Conservation (phyloP, 2,888 invertebrate genomes). For the Drosophila recens region DNA sequence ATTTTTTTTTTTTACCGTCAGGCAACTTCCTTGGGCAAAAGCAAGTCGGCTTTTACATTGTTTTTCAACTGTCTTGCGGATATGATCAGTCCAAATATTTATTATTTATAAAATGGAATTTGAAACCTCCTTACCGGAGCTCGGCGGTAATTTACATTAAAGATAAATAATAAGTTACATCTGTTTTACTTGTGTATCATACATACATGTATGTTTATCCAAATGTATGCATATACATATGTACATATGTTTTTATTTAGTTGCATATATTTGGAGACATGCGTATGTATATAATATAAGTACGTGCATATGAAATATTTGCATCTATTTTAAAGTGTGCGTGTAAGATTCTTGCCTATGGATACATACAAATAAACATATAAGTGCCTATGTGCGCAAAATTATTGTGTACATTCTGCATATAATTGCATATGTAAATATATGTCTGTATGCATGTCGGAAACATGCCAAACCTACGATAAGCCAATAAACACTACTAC, state of each 20-base stretch:
- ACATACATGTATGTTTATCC: conserved; percentile 12
- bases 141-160: conserved; percentile 58
- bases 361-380: conserved; percentile 2
- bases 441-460: conserved; percentile 32
- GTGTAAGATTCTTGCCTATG: neutral
- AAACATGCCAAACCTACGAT: conserved; percentile 24
- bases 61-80: conserved; percentile 54
- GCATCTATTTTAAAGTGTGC: conserved; percentile 14
- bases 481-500: conserved; percentile 27
- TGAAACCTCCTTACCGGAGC: conserved; percentile 63
- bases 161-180: conserved; percentile 6
- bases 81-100: conserved; percentile 57
- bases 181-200: conserved; percentile 2
- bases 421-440: conserved; percentile 38
- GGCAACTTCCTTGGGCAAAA: no score
- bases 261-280: conserved; percentile 20
- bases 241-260: conserved; percentile 15
- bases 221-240: conserved; percentile 4
- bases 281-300: conserved; percentile 21
- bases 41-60: conserved; percentile 66
- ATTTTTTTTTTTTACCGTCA: no score
- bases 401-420: conserved; percentile 10
- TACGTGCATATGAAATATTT: conserved; percentile 23
- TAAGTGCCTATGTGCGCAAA: conserved; percentile 21
- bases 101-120: conserved; percentile 62